Evolutionary conservation across 2,797 vertebrate species (phyloP), one percentile per base, ranked within the genome.

Genomic region (Threskiornis aethiopicus): DNA sequence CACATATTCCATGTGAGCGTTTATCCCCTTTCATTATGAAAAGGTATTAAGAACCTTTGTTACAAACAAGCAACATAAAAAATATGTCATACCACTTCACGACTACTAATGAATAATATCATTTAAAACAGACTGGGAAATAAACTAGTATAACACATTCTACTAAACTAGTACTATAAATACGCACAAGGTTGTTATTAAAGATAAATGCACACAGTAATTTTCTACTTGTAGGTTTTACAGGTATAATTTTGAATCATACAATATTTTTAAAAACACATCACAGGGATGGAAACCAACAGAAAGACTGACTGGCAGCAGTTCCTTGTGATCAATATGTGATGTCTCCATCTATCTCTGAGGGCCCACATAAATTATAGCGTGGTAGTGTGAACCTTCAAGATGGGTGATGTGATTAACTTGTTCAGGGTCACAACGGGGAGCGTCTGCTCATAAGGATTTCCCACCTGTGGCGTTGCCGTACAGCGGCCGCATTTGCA

Each of bases 201-300:
- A 96, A 96, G 93, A 93, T 96, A 96, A 97, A 97, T 93, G 93
- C 91, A 96, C 96, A 96, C 91, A 90, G 94, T 95, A 96, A 95
- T 97, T 97, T 97, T 97, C 96, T 97, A 95, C 96, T 97, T 96
- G 92, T 49, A 66, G 76, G 70, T 91, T 96, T 96, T 96, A 93
- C 89, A 95, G 95, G 94, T 96, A 84, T 96, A 96, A 97, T 96
- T 97, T 95, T 91, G 91, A 96, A 91, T 96, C 85, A 82, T 84
- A 92, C 55, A 84, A 72, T 96, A 93, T 97, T 96, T 95, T 97
- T 96, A 59, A 91, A 96, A 97, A 92, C 89, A 93, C 51, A 92
- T 95, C 89, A 78, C 28, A 39, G 81, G 77, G 76, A 91, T 62
- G 79, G 87, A 89, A 96, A 58, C 92, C 87, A 79, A 57, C 91